A percentile compares a stretch with the other conserved stretches of the same genome.
Conservation (phyloP, 30 jellyfish, hydroid and myxozoan species). For the Aurelia aurita complex sp. Pacific region DNA sequence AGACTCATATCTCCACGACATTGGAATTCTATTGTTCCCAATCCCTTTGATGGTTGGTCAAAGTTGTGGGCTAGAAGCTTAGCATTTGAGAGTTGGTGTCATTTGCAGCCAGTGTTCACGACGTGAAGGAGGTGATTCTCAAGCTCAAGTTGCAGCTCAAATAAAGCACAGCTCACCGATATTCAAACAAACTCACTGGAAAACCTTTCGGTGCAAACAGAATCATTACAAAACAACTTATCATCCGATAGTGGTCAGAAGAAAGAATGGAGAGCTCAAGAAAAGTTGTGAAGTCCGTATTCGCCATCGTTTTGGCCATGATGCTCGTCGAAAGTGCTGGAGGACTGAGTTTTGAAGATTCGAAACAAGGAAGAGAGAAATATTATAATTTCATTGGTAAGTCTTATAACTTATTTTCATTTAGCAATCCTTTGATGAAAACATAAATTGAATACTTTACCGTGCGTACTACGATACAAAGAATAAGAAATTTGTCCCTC, state of each 20-base stretch:
- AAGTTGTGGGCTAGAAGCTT: background rate
- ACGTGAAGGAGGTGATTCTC: background rate
- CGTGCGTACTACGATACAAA: background rate
- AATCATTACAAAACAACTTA: too few species aligned
- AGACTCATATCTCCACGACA: constrained; percentile 35
- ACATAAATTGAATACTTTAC: too few species aligned
- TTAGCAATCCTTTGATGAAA: too few species aligned
- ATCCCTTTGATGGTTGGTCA: background rate
- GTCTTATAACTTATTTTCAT: background rate
- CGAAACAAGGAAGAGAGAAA: constrained; percentile 64
- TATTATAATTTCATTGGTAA: constrained; percentile 60
- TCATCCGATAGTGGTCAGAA: background rate
- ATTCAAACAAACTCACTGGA: too few species aligned
- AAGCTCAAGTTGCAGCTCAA: background rate
- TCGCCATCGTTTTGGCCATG: constrained; percentile 8
- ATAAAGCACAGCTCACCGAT: background rate
- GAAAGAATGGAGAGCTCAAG: background rate
- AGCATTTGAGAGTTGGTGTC: background rate
- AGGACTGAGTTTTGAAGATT: constrained; percentile 56
- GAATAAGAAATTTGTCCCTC: too few species aligned
- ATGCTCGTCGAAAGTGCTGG: constrained; percentile 2
- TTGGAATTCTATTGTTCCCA: constrained; percentile 40
- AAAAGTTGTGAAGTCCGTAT: background rate
- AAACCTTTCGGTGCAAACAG: too few species aligned
- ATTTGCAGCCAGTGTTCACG: background rate